These are phyloP conservation scores for Salmo trutta DNA, from an alignment of 2,797 vertebrate genomes.

Conservation along the genomic window DNA sequence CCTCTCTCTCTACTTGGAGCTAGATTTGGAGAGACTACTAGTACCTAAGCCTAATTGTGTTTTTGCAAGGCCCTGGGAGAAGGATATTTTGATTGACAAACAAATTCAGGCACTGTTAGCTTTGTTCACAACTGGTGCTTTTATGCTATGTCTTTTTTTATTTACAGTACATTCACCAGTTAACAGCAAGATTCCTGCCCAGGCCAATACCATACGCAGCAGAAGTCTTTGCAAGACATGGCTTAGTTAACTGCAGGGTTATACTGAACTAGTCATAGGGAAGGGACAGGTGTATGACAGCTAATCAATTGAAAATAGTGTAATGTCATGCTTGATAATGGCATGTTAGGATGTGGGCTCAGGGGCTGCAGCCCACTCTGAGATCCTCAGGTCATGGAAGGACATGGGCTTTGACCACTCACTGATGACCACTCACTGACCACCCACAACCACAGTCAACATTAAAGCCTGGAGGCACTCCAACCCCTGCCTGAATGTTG, in stretches of 20 bases:
- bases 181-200: slow-evolving; percentile 32
- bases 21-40: slow-evolving; percentile 41
- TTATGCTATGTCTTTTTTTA: slow-evolving; percentile 41
- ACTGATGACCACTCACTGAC: not conserved
- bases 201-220: slow-evolving; percentile 22
- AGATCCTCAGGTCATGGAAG: not conserved
- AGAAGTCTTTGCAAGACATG: not conserved
- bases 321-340: not conserved
- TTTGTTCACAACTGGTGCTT: slow-evolving; percentile 25
- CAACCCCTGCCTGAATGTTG: slow-evolving; percentile 1
- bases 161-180: slow-evolving; percentile 44
- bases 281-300: not conserved
- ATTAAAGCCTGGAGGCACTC: slow-evolving; percentile 29
- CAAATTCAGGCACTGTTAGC: slow-evolving; percentile 47
- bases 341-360: not conserved
- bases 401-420: not conserved
- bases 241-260: not conserved
- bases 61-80: slow-evolving; percentile 43
- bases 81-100: slow-evolving; percentile 50
- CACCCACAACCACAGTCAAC: not conserved
- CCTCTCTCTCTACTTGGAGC: slow-evolving; percentile 28
- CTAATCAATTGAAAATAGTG: not conserved
- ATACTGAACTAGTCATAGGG: not conserved
- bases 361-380: not conserved
- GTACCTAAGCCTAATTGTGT: slow-evolving; percentile 50